These are phyloP conservation scores for Diplodus puntazzo DNA, from an alignment of 2,797 vertebrate species.

Conservation along the genomic window DNA sequence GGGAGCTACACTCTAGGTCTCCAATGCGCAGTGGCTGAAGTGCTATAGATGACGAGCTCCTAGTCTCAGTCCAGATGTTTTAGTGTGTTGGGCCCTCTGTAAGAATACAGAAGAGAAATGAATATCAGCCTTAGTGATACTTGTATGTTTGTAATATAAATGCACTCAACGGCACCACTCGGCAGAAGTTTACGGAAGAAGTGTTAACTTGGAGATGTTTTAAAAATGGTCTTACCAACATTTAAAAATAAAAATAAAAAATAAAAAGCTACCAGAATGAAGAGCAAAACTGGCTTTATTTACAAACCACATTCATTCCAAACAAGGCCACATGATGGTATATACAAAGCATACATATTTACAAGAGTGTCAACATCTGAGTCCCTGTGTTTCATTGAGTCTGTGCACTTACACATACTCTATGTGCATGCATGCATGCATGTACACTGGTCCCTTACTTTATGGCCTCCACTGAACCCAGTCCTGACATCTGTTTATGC, in stretches of 20 bases:
- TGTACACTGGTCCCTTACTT: conserved; percentile 31
- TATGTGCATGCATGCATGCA: conserved; percentile 50
- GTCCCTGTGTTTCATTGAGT: conserved; percentile 31
- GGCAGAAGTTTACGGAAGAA: background rate
- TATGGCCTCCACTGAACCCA: conserved; percentile 17
- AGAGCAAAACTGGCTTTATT: conserved; percentile 66
- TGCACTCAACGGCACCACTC: background rate
- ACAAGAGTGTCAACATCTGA: conserved; percentile 46
- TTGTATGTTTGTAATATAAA: background rate
- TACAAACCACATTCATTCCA: conserved; percentile 80
- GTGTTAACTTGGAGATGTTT: background rate
- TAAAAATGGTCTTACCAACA: background rate
- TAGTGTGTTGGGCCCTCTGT: background rate
- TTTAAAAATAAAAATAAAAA: background rate
- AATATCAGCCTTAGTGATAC: background rate
- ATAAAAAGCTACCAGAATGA: conserved; percentile 4
- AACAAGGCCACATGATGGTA: conserved; percentile 79
- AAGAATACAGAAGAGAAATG: background rate
- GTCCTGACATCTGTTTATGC: conserved; percentile 13
- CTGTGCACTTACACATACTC: conserved; percentile 33
- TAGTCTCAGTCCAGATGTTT: background rate
- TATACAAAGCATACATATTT: conserved; percentile 65
- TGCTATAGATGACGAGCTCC: background rate
- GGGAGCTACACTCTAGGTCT: conserved; percentile 22
- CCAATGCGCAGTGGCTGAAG: background rate